Evolutionary conservation across 2,797 vertebrate species (phyloP), one percentile per base, ranked within the genome.

Genomic region (Chaetodon trifasciatus): DNA sequence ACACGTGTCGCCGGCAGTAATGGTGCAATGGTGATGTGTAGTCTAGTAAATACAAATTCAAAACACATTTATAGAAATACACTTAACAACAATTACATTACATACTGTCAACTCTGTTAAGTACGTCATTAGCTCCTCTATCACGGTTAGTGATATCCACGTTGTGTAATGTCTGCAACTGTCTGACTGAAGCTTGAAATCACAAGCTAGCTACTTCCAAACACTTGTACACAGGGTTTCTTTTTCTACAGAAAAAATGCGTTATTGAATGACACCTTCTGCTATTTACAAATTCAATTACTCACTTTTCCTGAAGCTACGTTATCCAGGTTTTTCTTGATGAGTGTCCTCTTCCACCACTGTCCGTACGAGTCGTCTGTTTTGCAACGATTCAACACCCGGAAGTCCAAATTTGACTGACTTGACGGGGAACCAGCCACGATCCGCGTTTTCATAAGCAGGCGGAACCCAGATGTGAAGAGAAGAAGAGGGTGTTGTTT

Each of bases 351-450:
- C 69, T 46, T 39, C 23, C 28, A 56, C 21, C n/a, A 23, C 46
- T 49, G 6, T 23, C 0, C 3, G 21, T 28, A 4, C 57, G 8
- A 2, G 46, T 1, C 3, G 3, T 35, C 24, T 90, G 86, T 93
- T 93, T 91, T 88, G 80, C 85, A 91, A 94, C 80, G 15, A 40
- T 13, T 42, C 23, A 37, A 63, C 55, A 88, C 74, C 86, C 93
- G 93, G 95, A 95, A 95, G 89, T 67, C 21, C 0, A 76, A 1
- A 1, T 8, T 24, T 83, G 73, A 91, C n/a, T 35, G 82, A 82
- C 53, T 9, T 8, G n/a, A 8, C 2, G 1, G 0, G 0, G 0
- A 52, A 63, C 93, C 93, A 95, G 95, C 24, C 79, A 83, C 4
- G 78, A 42, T 2, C 8, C 35, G 47, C 40, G 0, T 0, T 7